Evolutionary conservation across 2,797 vertebrate genomes (phyloP).

Genomic region (Eleutherodactylus coqui): DNA sequence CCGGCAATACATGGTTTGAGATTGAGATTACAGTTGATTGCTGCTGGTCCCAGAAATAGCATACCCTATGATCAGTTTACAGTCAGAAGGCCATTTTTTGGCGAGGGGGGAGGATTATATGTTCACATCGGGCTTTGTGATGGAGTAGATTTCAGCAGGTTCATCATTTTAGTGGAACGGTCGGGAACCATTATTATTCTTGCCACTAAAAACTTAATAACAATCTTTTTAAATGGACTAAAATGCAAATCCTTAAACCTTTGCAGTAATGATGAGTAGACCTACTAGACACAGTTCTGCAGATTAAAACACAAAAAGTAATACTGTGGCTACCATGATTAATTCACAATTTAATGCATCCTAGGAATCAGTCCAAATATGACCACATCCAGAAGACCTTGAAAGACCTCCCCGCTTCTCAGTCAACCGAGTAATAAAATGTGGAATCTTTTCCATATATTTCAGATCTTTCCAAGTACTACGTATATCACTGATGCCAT

Average conservation of each 20-base stretch:
- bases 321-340: background rate
- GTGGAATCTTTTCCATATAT: background rate
- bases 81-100: too few species aligned
- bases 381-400: constrained; percentile 29
- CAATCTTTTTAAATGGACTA: background rate
- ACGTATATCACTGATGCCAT: background rate
- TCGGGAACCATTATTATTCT: background rate
- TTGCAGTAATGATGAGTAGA: background rate
- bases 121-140: background rate
- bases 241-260: background rate
- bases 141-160: background rate
- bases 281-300: background rate
- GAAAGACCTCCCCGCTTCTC: constrained; percentile 11
- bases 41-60: too few species aligned
- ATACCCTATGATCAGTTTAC: too few species aligned
- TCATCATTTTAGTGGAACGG: background rate
- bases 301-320: background rate
- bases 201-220: background rate
- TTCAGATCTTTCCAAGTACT: background rate
- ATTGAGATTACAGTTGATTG: too few species aligned
- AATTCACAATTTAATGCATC: constrained; percentile 24
- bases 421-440: constrained; percentile 7
- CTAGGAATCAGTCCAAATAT: constrained; percentile 28
- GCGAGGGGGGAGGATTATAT: too few species aligned
- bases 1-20: too few species aligned